phyloP scores from a whole-genome alignment of 2,113 vertebrate genomes.

The Indicator indicator region DNA sequence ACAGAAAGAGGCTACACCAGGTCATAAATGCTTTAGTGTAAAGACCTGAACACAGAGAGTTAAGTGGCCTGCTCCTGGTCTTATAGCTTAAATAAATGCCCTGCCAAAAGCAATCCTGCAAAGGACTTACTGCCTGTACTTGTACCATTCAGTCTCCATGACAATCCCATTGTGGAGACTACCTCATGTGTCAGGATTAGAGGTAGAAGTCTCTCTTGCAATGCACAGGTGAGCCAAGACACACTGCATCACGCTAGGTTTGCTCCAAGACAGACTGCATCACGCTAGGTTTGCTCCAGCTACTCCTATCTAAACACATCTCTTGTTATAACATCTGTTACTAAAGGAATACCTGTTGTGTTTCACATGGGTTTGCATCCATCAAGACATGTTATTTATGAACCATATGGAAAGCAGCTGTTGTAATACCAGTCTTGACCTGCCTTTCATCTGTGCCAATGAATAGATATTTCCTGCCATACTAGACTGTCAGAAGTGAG shows the following conservation, averaged over 20 bases:
- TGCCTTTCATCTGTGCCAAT: neutral
- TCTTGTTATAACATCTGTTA: neutral
- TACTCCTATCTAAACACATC: neutral
- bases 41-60: neutral
- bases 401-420: neutral
- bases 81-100: neutral
- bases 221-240: neutral
- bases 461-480: neutral
- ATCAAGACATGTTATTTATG: neutral
- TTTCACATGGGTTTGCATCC: neutral
- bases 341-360: neutral
- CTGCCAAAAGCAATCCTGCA: neutral
- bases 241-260: rapidly evolving
- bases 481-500: neutral
- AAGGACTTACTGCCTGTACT: neutral
- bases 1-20: neutral
- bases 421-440: neutral
- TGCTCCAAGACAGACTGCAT: neutral
- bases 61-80: neutral
- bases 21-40: neutral
- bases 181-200: rapidly evolving
- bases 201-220: neutral
- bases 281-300: neutral
- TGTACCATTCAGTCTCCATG: neutral
- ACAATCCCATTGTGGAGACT: neutral